These are phyloP conservation scores for Temnothorax curvispinosus DNA, from an alignment of 1,140 invertebrate species.

Conservation along the genomic window DNA sequence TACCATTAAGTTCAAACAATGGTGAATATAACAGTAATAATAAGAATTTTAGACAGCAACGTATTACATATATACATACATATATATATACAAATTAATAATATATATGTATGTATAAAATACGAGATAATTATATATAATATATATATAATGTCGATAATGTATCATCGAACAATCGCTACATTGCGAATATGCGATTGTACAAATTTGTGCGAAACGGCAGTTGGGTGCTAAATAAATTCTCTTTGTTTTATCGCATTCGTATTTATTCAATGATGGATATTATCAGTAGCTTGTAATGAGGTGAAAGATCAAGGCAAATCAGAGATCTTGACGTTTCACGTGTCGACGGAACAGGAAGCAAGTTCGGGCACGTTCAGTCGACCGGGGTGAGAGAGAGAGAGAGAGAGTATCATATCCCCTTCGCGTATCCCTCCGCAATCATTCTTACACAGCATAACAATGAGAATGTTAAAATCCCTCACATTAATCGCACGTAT, in stretches of 20 bases:
- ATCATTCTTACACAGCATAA: conserved; percentile 49
- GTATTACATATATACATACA: background rate
- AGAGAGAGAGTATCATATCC: background rate
- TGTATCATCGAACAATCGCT: background rate
- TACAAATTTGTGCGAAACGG: background rate
- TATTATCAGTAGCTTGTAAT: conserved; percentile 80
- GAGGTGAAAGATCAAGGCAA: conserved; percentile 79
- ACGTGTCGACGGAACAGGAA: conserved; percentile 45
- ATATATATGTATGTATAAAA: background rate
- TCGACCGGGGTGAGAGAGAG: conserved; percentile 1
- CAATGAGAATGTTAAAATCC: conserved; percentile 56
- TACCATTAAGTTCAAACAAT: conserved; percentile 63
- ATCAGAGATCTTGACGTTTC: conserved; percentile 76
- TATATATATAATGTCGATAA: background rate
- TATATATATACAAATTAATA: conserved; percentile 1
- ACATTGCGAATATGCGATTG: background rate
- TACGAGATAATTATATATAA: background rate
- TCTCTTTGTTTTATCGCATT: conserved; percentile 74
- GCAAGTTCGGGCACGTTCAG: conserved; percentile 14
- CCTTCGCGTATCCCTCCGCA: background rate
- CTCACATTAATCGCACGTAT: conserved; percentile 42
- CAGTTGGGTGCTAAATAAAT: conserved; percentile 61
- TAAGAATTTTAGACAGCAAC: conserved; percentile 34
- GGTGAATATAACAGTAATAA: conserved; percentile 68
- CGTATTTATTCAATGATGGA: conserved; percentile 81